These are phyloP conservation scores for Ruditapes philippinarum DNA, from an alignment of 1,140 invertebrate genomes.

Conservation along the genomic window DNA sequence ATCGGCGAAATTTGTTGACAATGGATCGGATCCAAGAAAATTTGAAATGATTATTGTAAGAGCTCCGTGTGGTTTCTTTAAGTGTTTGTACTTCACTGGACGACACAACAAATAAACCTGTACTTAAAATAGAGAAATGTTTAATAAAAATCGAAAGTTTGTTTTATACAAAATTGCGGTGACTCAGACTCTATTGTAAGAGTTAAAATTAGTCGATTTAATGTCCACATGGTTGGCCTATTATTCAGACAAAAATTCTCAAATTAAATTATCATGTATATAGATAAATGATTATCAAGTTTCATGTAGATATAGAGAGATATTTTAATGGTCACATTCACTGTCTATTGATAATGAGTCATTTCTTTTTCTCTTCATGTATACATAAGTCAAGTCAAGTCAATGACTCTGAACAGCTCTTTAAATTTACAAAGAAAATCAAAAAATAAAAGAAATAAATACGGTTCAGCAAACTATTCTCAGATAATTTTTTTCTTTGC, in stretches of 20 bases:
- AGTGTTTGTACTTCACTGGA: slow-evolving; percentile 22
- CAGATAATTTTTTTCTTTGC: too few species aligned
- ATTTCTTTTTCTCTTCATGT: too few species aligned
- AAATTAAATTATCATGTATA: too few species aligned
- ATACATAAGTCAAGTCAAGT: too few species aligned
- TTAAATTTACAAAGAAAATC: too few species aligned
- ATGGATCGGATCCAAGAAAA: slow-evolving; percentile 14
- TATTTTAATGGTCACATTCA: too few species aligned
- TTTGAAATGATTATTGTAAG: slow-evolving; percentile 9
- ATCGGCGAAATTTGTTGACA: slow-evolving; percentile 5
- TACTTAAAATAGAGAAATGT: slow-evolving; percentile 1
- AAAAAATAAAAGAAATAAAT: too few species aligned
- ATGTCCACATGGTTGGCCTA: not conserved
- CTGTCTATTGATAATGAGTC: too few species aligned
- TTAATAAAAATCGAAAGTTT: slow-evolving; percentile 12
- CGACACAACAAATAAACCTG: not conserved
- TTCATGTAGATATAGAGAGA: too few species aligned
- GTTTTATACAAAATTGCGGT: not conserved
- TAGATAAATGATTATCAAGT: too few species aligned
- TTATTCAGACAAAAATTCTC: not conserved
- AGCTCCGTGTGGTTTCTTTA: not conserved
- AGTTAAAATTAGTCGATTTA: not conserved
- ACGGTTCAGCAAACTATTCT: too few species aligned
- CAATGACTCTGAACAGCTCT: too few species aligned
- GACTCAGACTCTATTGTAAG: slow-evolving; percentile 23